phyloP scores from a whole-genome alignment of 2,113 vertebrate species.

The Grammatotria lemairii region DNA sequence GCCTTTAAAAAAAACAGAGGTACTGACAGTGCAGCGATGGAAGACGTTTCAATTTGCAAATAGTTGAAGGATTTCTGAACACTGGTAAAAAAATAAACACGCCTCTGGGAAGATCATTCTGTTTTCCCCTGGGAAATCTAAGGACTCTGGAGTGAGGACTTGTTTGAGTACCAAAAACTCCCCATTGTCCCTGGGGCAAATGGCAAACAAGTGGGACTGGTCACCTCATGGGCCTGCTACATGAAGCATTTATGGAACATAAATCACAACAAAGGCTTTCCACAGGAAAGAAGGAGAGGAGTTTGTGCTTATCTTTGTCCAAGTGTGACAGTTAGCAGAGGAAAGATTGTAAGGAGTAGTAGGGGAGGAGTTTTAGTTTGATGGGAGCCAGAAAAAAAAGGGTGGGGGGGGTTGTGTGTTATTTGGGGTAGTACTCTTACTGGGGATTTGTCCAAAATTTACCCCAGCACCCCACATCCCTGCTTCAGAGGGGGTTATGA shows the following conservation, averaged over 20 bases:
- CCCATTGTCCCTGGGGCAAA: slow-evolving; percentile 58
- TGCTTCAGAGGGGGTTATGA: slow-evolving; percentile 50
- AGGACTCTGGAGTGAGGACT: neutral
- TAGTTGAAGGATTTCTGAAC: neutral
- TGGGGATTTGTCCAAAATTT: slow-evolving; percentile 60
- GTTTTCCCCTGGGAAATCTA: neutral
- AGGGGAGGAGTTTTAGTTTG: slow-evolving; percentile 24
- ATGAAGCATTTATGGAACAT: slow-evolving; percentile 70
- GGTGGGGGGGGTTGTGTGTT: neutral
- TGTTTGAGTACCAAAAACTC: slow-evolving; percentile 47
- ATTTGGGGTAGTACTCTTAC: slow-evolving; percentile 33
- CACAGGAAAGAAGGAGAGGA: slow-evolving; percentile 9
- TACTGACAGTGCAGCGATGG: neutral
- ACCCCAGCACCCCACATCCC: slow-evolving; percentile 60
- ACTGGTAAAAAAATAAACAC: neutral
- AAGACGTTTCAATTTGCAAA: neutral
- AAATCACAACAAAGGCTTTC: slow-evolving; percentile 62
- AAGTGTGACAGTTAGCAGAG: neutral
- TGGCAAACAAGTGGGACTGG: slow-evolving; percentile 55
- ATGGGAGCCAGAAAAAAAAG: neutral
- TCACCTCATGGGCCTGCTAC: slow-evolving; percentile 40
- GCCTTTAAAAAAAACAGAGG: neutral
- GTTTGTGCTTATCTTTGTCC: slow-evolving; percentile 1
- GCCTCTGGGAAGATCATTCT: neutral
- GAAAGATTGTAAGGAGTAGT: slow-evolving; percentile 8